Conservation (phyloP, 2,113 vertebrate species). For the Sebastes schlegelii region DNA sequence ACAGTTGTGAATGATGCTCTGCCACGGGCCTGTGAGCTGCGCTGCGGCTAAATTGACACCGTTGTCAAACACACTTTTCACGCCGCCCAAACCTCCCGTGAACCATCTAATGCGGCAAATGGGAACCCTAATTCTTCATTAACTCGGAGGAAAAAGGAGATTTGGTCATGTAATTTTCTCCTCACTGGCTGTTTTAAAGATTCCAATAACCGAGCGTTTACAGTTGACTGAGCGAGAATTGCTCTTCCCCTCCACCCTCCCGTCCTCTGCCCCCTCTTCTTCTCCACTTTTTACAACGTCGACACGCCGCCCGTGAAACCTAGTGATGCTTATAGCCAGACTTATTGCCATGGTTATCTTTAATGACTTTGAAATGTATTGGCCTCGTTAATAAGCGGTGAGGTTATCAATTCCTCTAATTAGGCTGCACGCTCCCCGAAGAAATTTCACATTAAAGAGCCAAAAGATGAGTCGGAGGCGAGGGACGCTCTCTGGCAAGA, state of each 20-base stretch:
- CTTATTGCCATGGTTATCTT: slow-evolving; percentile 98
- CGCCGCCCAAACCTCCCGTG: slow-evolving; percentile 88
- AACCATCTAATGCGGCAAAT: slow-evolving; percentile 96
- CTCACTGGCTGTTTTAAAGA: slow-evolving; percentile 94
- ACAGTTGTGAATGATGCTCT: slow-evolving; percentile 94
- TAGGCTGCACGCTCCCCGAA: slow-evolving; percentile 93
- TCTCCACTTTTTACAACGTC: slow-evolving; percentile 76
- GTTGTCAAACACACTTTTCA: slow-evolving; percentile 89
- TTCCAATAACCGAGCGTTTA: slow-evolving; percentile 95
- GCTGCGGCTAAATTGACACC: slow-evolving; percentile 90
- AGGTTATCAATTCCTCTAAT: slow-evolving; percentile 99
- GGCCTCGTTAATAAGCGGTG: slow-evolving; percentile 96
- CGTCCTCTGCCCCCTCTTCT: slow-evolving; percentile 32
- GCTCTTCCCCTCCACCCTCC: slow-evolving; percentile 77
- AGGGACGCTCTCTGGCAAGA: slow-evolving; percentile 75
- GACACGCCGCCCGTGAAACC: slow-evolving; percentile 89
- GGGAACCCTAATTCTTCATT: slow-evolving; percentile 98
- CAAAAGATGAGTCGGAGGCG: slow-evolving; percentile 87
- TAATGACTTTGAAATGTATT: slow-evolving; percentile 99
- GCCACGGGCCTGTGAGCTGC: slow-evolving; percentile 86
- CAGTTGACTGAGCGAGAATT: slow-evolving; percentile 95
- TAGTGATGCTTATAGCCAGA: slow-evolving; percentile 93
- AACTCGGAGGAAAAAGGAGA: slow-evolving; percentile 89
- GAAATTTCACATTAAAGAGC: slow-evolving; percentile 94
- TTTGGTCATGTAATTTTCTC: slow-evolving; percentile 95